These are phyloP conservation scores for Laupala kohalensis DNA, from an alignment of 1,140 invertebrate species.

Conservation along the genomic window DNA sequence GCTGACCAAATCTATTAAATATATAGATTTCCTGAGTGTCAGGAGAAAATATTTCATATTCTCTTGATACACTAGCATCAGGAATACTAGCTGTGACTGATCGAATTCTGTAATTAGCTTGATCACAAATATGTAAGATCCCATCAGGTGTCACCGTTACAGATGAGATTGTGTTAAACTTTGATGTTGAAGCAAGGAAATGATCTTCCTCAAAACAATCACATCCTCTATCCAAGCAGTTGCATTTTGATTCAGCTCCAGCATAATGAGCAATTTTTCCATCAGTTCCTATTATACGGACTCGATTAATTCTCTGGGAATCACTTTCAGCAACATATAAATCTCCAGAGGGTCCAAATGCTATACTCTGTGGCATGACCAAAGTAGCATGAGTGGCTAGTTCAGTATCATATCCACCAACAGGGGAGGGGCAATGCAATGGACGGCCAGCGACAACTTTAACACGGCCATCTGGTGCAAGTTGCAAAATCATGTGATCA, in stretches of 20 bases:
- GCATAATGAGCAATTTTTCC: conserved; percentile 84
- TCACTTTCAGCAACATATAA: conserved; percentile 91
- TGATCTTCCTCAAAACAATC: conserved; percentile 87
- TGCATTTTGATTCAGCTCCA: conserved; percentile 88
- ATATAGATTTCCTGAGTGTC: conserved; percentile 92
- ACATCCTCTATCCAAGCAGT: conserved; percentile 78
- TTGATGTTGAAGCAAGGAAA: conserved; percentile 77
- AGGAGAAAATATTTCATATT: conserved; percentile 90
- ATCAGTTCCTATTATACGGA: conserved; percentile 79
- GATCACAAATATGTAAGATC: conserved; percentile 86
- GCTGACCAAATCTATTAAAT: conserved; percentile 92
- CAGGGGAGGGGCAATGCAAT: conserved; percentile 71
- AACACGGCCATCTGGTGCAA: conserved; percentile 78
- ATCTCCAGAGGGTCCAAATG: conserved; percentile 88
- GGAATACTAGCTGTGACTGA: conserved; percentile 67
- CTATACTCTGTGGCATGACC: conserved; percentile 76
- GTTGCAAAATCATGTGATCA: conserved; percentile 84
- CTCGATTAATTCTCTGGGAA: conserved; percentile 79
- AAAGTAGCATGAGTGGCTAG: conserved; percentile 34
- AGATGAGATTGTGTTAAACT: conserved; percentile 88
- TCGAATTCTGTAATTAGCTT: conserved; percentile 56
- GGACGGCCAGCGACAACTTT: conserved; percentile 86
- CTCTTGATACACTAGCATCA: conserved; percentile 45
- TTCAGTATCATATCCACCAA: conserved; percentile 35
- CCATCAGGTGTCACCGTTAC: conserved; percentile 88